Evolutionary conservation across 1,140 invertebrate species (phyloP).

Genomic region (Rhynchophorus ferrugineus): DNA sequence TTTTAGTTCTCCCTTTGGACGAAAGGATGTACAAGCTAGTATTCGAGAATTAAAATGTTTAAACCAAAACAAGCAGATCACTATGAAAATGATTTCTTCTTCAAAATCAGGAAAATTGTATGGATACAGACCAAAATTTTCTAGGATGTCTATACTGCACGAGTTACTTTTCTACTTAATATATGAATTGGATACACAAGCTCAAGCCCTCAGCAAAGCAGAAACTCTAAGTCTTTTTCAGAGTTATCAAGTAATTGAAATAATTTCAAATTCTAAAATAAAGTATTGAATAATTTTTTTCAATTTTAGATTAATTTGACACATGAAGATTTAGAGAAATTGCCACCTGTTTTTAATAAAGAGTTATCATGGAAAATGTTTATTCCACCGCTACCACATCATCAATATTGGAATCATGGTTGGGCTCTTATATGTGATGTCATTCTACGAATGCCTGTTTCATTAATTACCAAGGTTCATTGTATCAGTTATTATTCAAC

Average conservation of each 20-base stretch:
- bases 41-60: constrained; percentile 25
- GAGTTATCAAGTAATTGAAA: constrained; percentile 10
- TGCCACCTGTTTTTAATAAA: constrained; percentile 45
- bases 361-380: constrained; percentile 67
- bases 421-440: constrained; percentile 71
- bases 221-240: constrained; percentile 16
- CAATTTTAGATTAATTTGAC: constrained; percentile 19
- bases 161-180: constrained; percentile 62
- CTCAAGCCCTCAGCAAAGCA: constrained; percentile 35
- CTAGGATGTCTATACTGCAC: constrained; percentile 59
- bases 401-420: constrained; percentile 55
- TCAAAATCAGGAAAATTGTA: constrained; percentile 19
- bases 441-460: constrained; percentile 62
- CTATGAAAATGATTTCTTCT: not conserved
- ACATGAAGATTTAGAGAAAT: constrained; percentile 32
- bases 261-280: not conserved
- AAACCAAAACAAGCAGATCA: constrained; percentile 2
- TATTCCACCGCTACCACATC: constrained; percentile 57
- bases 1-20: constrained; percentile 19
- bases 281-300: not conserved
- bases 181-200: constrained; percentile 34
- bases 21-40: constrained; percentile 24
- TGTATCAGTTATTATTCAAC: constrained; percentile 52
- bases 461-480: constrained; percentile 61
- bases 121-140: constrained; percentile 54